Percentiles rank a stretch among this genome's conserved stretches.
Conservation (phyloP, 2,797 vertebrate species). For the Intellagama lesueurii region DNA sequence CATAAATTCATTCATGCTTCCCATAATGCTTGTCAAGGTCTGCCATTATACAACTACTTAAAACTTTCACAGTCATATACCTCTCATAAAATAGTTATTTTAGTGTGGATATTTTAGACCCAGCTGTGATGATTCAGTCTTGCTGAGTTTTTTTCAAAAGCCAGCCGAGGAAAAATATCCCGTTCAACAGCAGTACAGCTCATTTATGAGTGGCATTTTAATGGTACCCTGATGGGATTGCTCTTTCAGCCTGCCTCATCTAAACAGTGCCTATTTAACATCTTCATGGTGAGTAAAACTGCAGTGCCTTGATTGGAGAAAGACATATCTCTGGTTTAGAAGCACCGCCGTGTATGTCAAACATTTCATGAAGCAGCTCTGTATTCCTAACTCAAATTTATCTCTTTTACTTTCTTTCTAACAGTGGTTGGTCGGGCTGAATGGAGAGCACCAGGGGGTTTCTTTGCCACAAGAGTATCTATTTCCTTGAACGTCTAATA, state of each 20-base stretch:
- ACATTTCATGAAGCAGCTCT: conserved; percentile 40
- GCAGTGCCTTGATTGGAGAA: conserved; percentile 49
- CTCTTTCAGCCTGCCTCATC: conserved; percentile 69
- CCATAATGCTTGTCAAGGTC: conserved; percentile 33
- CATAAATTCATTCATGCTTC: conserved; percentile 52
- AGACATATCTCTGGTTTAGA: conserved; percentile 63
- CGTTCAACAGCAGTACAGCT: conserved; percentile 53
- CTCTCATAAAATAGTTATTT: conserved; percentile 60
- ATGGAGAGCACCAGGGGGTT: conserved; percentile 43
- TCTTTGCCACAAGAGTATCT: conserved; percentile 39
- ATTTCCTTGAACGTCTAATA: not conserved
- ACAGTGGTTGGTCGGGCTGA: conserved; percentile 46
- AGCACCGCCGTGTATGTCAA: conserved; percentile 57
- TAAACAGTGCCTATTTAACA: conserved; percentile 73
- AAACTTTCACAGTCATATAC: conserved; percentile 59
- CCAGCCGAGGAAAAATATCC: conserved; percentile 64
- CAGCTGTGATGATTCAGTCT: conserved; percentile 69
- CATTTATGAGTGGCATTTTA: conserved; percentile 68
- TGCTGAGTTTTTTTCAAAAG: conserved; percentile 56
- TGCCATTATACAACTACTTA: conserved; percentile 66
- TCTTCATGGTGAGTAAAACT: conserved; percentile 71
- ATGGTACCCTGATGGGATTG: conserved; percentile 40
- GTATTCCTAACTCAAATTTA: conserved; percentile 57
- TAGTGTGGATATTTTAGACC: conserved; percentile 63
- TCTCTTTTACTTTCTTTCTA: conserved; percentile 28